Evolutionary conservation across 2,888 invertebrate genomes (phyloP).

Genomic region (Polyploca ridens): DNA sequence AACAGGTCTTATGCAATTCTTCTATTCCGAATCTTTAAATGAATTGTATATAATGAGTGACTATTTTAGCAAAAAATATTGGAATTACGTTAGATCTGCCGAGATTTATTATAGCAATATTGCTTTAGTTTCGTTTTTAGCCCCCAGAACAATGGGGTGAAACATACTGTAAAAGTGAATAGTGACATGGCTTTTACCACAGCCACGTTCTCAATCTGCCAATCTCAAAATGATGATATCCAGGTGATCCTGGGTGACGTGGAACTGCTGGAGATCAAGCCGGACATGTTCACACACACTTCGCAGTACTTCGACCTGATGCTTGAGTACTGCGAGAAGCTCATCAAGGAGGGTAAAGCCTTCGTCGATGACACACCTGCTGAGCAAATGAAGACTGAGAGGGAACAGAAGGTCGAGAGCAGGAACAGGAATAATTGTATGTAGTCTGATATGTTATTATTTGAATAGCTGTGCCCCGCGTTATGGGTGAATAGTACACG

Average conservation of each 20-base stretch:
- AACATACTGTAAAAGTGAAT: too few species aligned
- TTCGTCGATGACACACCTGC: slow-evolving; percentile 98
- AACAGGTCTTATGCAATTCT: too few species aligned
- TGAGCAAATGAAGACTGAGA: slow-evolving; percentile 96
- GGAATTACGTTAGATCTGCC: too few species aligned
- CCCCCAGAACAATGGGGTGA: too few species aligned
- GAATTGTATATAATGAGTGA: too few species aligned
- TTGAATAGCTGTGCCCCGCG: too few species aligned
- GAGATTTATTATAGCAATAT: too few species aligned
- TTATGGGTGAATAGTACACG: too few species aligned
- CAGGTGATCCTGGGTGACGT: slow-evolving; percentile 95
- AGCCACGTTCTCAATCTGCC: neutral
- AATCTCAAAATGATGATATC: neutral
- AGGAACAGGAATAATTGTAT: slow-evolving; percentile 93
- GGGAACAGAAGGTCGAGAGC: slow-evolving; percentile 95
- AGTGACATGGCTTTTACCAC: too few species aligned
- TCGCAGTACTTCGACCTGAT: slow-evolving; percentile 98
- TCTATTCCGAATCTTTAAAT: too few species aligned
- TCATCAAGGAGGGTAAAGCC: slow-evolving; percentile 95
- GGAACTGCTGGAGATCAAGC: slow-evolving; percentile 94
- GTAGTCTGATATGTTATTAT: slow-evolving; percentile 47
- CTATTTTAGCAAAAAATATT: too few species aligned
- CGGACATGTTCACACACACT: slow-evolving; percentile 96
- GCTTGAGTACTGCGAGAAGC: slow-evolving; percentile 93
- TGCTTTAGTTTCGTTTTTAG: too few species aligned